Base-by-base conservation (phyloP, 2,113 vertebrate genomes). In the Epinephelus fuscoguttatus region DNA sequence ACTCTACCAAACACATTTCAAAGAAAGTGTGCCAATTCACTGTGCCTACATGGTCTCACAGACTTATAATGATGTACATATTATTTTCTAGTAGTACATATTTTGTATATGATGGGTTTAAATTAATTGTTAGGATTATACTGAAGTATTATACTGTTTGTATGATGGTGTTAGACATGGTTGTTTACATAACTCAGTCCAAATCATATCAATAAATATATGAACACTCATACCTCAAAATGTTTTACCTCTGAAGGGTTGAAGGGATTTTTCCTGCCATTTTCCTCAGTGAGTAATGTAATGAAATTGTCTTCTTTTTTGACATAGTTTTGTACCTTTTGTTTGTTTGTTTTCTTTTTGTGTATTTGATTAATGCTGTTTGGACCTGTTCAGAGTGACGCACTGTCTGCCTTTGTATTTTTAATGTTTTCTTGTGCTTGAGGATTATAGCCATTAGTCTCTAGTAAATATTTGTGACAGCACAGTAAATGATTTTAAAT, bases 161-260 rank as follows among this genome's bases (percentile, higher is more conserved):
- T 70, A 47, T 75, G 63, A 64, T 53, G 80, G 55, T 84, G 21
- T 76, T 61, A 71, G 27, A 70, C 45, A 75, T 71, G 27, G 23
- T 78, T 92, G 89, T 93, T 92, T 90, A 93, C 88, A 89, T 88
- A 69, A 74, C 49, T 84, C 72, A 82, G 66, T 88, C 67, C 72
- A 76, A 89, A 82, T 74, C 85, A 69, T 78, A 86, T 70, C 67
- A 74, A 52, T 82, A 64, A 86, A 91, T 82, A 64, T 84, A 78
- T 79, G 67, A 91, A 88, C 82, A 84, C 81, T 90, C 75, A 79
- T 91, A 94, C 94, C 94, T 94, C 94, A 88, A 77, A 76, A 87
- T 91, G 75, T 91, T 84, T 90, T 90, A 93, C 92, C 91, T 94
- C 88, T 84, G 59, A 90, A 87, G 62, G 85, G 76, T 78, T 84